A percentile compares a stretch with the other conserved stretches of the same genome.
Evolutionary conservation across 2,113 vertebrate genomes (phyloP).

Genomic region (Fregetta grallaria): DNA sequence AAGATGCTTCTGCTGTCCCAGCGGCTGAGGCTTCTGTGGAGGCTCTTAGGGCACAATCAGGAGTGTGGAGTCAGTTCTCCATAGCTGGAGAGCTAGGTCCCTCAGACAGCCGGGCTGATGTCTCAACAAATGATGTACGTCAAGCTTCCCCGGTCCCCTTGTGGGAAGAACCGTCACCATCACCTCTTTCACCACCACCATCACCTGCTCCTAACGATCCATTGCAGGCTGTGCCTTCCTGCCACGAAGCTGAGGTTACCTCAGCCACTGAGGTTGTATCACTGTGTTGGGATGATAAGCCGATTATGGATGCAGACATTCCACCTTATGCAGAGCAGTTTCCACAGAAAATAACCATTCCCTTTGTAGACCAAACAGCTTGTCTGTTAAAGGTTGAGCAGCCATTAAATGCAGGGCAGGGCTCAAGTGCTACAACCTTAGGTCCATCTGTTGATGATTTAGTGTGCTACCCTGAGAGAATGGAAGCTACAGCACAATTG

Average conservation of each 20-base stretch:
- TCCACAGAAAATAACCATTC: conserved; percentile 36
- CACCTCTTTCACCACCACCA: neutral
- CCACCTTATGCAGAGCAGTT: conserved; percentile 33
- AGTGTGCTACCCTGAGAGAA: neutral
- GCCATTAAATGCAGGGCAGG: neutral
- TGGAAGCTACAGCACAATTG: neutral
- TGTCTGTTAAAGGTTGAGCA: conserved; percentile 9
- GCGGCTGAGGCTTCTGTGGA: neutral
- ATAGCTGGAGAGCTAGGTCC: neutral
- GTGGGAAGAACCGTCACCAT: conserved; percentile 44
- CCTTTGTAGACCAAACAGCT: conserved; percentile 17
- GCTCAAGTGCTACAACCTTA: neutral
- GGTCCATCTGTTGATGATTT: neutral
- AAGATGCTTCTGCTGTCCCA: neutral
- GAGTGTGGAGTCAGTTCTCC: neutral
- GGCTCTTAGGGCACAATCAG: neutral
- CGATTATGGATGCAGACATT: neutral
- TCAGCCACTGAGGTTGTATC: neutral
- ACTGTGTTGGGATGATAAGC: neutral
- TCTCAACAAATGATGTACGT: neutral
- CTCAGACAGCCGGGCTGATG: neutral
- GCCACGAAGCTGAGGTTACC: neutral
- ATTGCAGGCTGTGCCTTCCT: conserved; percentile 11
- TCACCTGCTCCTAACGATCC: conserved; percentile 11
- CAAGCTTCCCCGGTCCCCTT: conserved; percentile 4